Conservation (phyloP, 1,140 invertebrate species). For the Hypsibius dujardini region DNA sequence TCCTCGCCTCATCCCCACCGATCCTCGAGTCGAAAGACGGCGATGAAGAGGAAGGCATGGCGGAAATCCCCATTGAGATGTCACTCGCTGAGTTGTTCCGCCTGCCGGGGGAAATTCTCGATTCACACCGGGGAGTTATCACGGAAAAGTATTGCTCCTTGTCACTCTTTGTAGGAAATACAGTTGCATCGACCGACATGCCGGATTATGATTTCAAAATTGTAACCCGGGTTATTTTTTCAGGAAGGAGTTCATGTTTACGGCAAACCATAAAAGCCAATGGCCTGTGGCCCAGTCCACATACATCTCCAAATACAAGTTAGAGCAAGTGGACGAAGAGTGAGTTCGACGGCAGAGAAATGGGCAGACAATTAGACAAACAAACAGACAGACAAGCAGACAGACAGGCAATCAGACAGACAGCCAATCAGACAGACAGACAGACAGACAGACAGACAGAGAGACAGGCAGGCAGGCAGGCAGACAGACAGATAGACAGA, state of each 20-base stretch:
- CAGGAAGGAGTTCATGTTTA: not conserved
- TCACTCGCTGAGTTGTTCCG: not conserved
- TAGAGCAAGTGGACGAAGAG: not conserved
- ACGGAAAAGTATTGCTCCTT: not conserved
- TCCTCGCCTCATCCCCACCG: constrained; percentile 21
- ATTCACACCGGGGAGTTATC: not conserved
- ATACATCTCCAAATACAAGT: constrained; percentile 12
- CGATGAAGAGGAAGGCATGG: constrained; percentile 15
- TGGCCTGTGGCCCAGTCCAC: not conserved
- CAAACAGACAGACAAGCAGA: too few relatives aligned
- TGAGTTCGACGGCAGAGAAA: not conserved
- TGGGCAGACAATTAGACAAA: too few relatives aligned
- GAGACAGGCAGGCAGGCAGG: too few relatives aligned
- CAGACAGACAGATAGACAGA: too few relatives aligned
- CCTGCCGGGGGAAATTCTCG: not conserved
- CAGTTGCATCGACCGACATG: too few relatives aligned
- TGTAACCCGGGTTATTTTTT: too few relatives aligned
- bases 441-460: too few relatives aligned
- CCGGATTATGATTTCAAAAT: too few relatives aligned
- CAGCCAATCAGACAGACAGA: too few relatives aligned
- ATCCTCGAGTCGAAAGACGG: constrained; percentile 25
- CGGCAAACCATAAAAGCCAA: not conserved
- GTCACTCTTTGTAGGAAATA: too few relatives aligned
- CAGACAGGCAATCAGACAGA: too few relatives aligned
- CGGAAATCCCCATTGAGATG: not conserved